A percentile compares a stretch with the other conserved stretches of the same genome.
Conservation (phyloP, 2,888 invertebrate genomes). For the Erebia aethiops region DNA sequence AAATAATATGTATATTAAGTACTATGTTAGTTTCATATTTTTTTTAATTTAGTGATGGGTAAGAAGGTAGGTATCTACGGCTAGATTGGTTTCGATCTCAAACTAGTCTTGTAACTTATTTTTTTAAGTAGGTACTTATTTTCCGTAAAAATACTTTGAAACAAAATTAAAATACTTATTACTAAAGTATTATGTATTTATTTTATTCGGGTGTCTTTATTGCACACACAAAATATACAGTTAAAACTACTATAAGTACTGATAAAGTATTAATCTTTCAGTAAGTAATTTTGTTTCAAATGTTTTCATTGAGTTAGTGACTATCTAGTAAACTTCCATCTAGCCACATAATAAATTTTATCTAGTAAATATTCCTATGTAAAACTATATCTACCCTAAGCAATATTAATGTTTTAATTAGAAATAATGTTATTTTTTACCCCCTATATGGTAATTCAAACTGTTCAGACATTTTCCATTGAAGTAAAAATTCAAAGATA, state of each 20-base stretch:
- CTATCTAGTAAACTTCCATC: neutral
- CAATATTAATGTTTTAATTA: conserved; percentile 25
- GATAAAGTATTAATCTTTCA: too few relatives aligned
- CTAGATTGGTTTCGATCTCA: neutral
- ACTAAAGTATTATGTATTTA: too few relatives aligned
- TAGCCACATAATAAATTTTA: neutral
- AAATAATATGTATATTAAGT: neutral
- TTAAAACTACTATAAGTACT: too few relatives aligned
- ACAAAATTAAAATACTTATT: too few relatives aligned
- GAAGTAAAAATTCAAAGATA: neutral
- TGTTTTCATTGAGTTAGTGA: neutral
- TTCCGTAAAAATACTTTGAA: too few relatives aligned
- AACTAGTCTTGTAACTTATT: neutral
- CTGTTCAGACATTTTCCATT: neutral
- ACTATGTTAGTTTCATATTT: neutral
- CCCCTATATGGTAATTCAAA: neutral
- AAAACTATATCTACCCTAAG: conserved; percentile 7
- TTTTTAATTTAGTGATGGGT: neutral
- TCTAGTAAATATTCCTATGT: neutral
- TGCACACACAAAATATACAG: too few relatives aligned
- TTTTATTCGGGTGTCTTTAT: too few relatives aligned
- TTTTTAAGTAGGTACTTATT: too few relatives aligned
- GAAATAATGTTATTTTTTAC: neutral
- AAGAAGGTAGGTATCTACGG: neutral
- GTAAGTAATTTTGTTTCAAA: neutral